These are phyloP conservation scores for Epinephelus lanceolatus DNA, from an alignment of 2,113 vertebrate genomes.

Conservation along the genomic window DNA sequence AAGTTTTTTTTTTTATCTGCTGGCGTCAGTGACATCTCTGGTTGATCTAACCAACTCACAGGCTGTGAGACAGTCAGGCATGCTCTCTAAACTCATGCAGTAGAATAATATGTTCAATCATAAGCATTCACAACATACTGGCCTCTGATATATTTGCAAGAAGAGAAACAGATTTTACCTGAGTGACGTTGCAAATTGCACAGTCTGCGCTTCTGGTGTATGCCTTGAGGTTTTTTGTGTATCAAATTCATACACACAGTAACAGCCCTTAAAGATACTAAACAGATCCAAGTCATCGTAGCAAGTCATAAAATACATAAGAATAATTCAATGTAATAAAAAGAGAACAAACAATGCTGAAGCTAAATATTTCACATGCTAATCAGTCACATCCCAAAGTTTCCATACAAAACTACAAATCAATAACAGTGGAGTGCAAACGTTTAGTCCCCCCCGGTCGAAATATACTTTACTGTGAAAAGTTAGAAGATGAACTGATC, in stretches of 20 bases:
- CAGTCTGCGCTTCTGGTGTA: background rate
- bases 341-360: background rate
- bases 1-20: background rate
- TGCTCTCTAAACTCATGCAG: conserved; percentile 36
- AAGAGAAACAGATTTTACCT: conserved; percentile 6
- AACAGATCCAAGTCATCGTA: background rate
- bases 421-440: no score
- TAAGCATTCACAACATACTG: background rate
- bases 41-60: background rate
- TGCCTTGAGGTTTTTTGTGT: background rate
- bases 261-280: conserved; percentile 28
- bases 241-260: background rate
- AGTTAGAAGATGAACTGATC: no score
- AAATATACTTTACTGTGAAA: no score
- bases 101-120: background rate
- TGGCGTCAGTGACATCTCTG: background rate
- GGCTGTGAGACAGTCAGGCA: conserved; percentile 22
- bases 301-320: background rate
- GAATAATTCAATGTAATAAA: background rate
- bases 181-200: conserved; percentile 10
- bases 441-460: no score
- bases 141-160: background rate
- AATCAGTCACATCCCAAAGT: conserved; percentile 19
- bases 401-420: conserved; percentile 8
- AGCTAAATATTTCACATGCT: conserved; percentile 22